A percentile compares a stretch with the other conserved stretches of the same genome.
Evolutionary conservation across 35 echinoderm and acorn worm genomes (phyloP).

Genomic region (Anneissia japonica): DNA sequence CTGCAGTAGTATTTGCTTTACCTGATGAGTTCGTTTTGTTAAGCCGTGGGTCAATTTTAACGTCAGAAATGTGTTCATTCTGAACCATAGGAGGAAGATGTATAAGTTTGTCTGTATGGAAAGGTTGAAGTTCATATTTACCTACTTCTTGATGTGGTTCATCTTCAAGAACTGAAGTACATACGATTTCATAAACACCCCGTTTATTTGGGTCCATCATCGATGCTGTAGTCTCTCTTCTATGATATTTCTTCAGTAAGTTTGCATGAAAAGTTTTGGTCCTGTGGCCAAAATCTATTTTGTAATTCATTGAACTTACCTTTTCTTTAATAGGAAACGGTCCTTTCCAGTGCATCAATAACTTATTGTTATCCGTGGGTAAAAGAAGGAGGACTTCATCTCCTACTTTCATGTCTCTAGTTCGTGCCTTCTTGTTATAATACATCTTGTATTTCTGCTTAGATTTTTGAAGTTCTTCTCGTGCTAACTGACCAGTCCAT

Average conservation of each 20-base stretch:
- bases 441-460: slow-evolving; percentile 2
- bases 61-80: background rate
- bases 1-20: background rate
- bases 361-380: slow-evolving; percentile 13
- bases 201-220: background rate
- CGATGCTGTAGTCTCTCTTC: background rate
- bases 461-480: background rate
- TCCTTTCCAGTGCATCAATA: slow-evolving; percentile 45
- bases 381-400: slow-evolving; percentile 37
- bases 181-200: background rate
- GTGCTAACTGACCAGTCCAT: slow-evolving; percentile 27
- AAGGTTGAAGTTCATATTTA: no score
- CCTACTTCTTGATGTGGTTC: background rate
- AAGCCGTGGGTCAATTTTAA: background rate
- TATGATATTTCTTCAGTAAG: slow-evolving; percentile 18
- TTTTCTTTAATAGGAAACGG: slow-evolving; percentile 19
- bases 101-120: background rate
- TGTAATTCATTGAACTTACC: slow-evolving; percentile 16
- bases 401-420: slow-evolving; percentile 18
- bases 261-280: slow-evolving; percentile 36
- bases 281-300: slow-evolving; percentile 17
- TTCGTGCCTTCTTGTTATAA: slow-evolving; percentile 32
- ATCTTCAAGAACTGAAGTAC: background rate
- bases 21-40: background rate
- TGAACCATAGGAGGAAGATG: background rate